phyloP scores from a whole-genome alignment of 30 jellyfish, hydroid and myxozoan species.

The Chrysaora quinquecirrha region DNA sequence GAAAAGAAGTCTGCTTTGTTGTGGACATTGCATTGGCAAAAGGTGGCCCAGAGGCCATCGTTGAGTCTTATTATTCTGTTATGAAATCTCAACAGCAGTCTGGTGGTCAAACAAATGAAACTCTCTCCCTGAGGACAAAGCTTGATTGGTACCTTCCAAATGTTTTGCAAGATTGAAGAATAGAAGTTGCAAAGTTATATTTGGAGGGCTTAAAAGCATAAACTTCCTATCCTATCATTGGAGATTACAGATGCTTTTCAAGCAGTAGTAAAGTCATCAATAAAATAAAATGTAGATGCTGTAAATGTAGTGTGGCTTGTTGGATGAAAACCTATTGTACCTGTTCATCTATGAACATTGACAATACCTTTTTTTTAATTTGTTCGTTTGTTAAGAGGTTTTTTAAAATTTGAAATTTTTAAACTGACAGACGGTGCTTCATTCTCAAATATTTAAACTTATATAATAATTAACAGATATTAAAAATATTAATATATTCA shows the following conservation, averaged over 20 bases:
- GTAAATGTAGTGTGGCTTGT: neutral
- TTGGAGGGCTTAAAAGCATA: slow-evolving; percentile 24
- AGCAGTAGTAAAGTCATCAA: slow-evolving; percentile 4
- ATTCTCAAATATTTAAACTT: no score
- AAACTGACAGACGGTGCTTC: neutral
- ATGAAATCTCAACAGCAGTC: slow-evolving; percentile 23
- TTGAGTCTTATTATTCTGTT: slow-evolving; percentile 20
- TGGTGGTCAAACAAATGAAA: slow-evolving; percentile 31
- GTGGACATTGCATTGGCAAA: slow-evolving; percentile 28
- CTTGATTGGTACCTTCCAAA: slow-evolving; percentile 41
- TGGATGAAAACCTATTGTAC: neutral
- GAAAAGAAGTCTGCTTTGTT: slow-evolving; percentile 22
- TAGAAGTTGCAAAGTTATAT: slow-evolving; percentile 36
- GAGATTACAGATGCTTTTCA: neutral
- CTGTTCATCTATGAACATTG: neutral
- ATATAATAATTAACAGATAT: neutral
- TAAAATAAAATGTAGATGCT: neutral
- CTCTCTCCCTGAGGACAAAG: slow-evolving; percentile 29
- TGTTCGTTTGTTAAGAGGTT: neutral
- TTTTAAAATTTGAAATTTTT: no score
- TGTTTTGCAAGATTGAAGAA: slow-evolving; percentile 5
- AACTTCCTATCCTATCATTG: slow-evolving; percentile 16
- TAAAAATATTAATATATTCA: neutral
- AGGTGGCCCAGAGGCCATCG: slow-evolving; percentile 43
- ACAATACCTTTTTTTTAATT: neutral